phyloP scores from a whole-genome alignment of 2,797 vertebrate species.

The Etheostoma perlongum region DNA sequence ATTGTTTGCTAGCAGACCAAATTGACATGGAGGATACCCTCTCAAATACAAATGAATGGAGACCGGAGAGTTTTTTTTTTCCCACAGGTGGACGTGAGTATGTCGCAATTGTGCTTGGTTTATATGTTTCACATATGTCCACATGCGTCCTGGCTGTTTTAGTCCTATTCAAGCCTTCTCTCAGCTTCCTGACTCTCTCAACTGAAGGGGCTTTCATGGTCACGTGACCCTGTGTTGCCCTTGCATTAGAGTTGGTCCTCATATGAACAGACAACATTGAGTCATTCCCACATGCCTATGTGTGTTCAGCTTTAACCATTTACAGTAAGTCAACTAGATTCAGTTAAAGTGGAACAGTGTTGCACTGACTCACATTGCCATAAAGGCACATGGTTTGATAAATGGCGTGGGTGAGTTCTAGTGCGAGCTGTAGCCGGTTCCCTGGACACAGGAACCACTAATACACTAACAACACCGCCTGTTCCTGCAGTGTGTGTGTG shows the following conservation, averaged over 20 bases:
- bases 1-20: no score
- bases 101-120: background rate
- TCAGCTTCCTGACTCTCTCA: background rate
- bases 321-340: background rate
- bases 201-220: background rate
- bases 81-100: no score
- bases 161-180: background rate
- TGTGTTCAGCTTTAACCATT: background rate
- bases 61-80: no score
- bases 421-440: background rate
- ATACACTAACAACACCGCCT: background rate
- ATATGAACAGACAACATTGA: background rate
- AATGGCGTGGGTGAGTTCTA: background rate
- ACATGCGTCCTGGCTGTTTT: background rate
- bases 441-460: background rate
- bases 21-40: no score
- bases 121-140: background rate
- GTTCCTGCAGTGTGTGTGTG: no score
- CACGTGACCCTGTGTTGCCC: conserved; percentile 2
- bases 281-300: background rate
- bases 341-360: background rate
- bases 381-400: background rate
- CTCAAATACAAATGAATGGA: no score
- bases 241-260: conserved; percentile 6
- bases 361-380: background rate